Evolutionary conservation across 2,797 vertebrate species (phyloP).

Genomic region (Apogon talboti): DNA sequence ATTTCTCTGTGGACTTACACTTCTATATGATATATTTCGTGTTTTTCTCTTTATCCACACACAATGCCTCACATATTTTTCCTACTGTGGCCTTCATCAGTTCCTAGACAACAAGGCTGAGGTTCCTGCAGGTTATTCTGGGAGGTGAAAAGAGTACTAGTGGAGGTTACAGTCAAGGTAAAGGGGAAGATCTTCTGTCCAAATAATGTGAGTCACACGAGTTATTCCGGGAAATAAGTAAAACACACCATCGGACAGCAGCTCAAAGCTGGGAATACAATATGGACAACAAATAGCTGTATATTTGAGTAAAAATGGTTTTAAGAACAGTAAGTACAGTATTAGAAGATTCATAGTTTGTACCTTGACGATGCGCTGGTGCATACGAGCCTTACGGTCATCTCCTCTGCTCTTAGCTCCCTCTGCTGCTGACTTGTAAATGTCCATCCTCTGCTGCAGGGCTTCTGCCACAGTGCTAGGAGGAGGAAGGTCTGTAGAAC

Average conservation of each 20-base stretch:
- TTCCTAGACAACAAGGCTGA: conserved; percentile 9
- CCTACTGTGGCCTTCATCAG: background rate
- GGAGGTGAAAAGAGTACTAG: conserved; percentile 20
- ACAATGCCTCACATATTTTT: background rate
- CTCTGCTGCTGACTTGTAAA: conserved; percentile 87
- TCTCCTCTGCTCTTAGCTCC: conserved; percentile 90
- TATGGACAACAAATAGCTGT: background rate
- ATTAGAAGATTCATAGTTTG: background rate
- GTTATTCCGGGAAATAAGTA: conserved; percentile 17
- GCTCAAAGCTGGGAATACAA: conserved; percentile 1
- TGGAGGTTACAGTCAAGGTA: conserved; percentile 21
- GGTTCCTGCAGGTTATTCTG: conserved; percentile 4
- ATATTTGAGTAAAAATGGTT: background rate
- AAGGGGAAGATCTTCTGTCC: conserved; percentile 18
- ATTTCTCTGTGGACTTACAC: background rate
- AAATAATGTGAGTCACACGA: conserved; percentile 38
- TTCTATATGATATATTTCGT: background rate
- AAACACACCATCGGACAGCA: conserved; percentile 15
- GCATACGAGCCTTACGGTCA: conserved; percentile 92
- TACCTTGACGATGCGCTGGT: conserved; percentile 93
- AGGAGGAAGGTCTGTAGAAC: conserved; percentile 67
- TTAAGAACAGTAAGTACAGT: background rate
- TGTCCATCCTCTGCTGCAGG: conserved; percentile 92
- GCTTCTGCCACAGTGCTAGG: conserved; percentile 88
- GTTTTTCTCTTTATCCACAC: conserved; percentile 1